Evolutionary conservation across 2,113 vertebrate species (phyloP), one percentile per base, ranked within the genome.

Genomic region (Callithrix jacchus): DNA sequence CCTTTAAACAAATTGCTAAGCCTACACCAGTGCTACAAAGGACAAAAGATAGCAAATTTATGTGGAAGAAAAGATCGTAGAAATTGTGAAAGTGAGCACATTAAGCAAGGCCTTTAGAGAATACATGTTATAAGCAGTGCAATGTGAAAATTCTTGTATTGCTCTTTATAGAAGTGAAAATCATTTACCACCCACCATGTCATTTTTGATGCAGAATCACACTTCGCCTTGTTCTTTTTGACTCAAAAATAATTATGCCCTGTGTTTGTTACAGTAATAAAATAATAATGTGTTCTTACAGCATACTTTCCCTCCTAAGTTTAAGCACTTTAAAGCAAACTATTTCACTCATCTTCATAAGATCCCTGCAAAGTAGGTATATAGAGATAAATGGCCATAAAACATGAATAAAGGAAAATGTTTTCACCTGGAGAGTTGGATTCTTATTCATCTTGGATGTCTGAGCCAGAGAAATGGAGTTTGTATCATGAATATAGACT

Each of bases 191-290:
- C 96, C 89, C 90, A 97, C 89, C 84, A 79, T 80, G 66, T 92
- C 90, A 93, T 95, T 93, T 97, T 56, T 92, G 52, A 96, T 88
- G 61, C 52, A 76, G 40, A 95, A 89, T 64, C 79, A 91, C 71
- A 86, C 71, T 95, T 85, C 45, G 42, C 47, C 54, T 93, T 96
- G 81, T 95, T 94, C 89, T 92, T 94, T 97, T 89, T 93, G 71
- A 91, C 80, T 97, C 90, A 89, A 87, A 97, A 97, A 92, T 96
- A 98, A 98, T 97, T 97, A 97, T 96, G 14, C 25, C 40, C 84
- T 73, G 64, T 92, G 90, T 97, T 97, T 96, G 90, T 94, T 95
- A 87, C 54, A 86, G 27, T 97, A 94, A 97, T 97, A 95, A 97
- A 97, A 97, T 96, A 92, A 94, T 94, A 96, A 97, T 96, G 95